Evolutionary conservation across 2,113 vertebrate genomes (phyloP).

Genomic region (Heloderma charlesbogerti): DNA sequence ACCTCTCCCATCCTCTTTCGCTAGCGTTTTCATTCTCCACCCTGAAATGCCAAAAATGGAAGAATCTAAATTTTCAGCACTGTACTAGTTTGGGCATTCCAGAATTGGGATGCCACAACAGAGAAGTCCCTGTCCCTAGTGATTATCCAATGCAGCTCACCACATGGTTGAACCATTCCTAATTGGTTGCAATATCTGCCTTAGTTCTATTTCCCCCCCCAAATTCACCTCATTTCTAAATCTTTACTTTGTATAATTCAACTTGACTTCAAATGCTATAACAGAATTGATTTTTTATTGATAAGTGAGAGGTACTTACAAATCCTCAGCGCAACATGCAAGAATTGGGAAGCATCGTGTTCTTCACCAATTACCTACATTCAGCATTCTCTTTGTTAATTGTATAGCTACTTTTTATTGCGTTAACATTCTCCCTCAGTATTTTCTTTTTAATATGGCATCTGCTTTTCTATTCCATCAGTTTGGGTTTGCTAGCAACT

Average conservation of each 20-base stretch:
- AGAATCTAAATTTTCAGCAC: no score
- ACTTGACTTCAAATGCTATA: conserved; percentile 22
- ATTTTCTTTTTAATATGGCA: conserved; percentile 52
- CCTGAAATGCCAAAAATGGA: no score
- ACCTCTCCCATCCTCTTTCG: no score
- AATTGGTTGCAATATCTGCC: neutral
- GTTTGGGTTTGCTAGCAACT: conserved; percentile 59
- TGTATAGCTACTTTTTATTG: conserved; percentile 53
- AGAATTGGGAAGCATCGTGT: conserved; percentile 40
- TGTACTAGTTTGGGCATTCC: neutral
- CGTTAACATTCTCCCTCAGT: conserved; percentile 43
- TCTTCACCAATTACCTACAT: conserved; percentile 29
- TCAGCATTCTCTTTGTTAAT: conserved; percentile 59
- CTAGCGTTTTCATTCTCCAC: no score
- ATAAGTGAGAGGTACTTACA: conserved; percentile 47
- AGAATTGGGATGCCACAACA: neutral
- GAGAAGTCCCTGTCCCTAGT: neutral
- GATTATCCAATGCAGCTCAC: no score
- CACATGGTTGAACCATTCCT: neutral
- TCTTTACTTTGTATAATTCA: conserved; percentile 24
- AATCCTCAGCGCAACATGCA: conserved; percentile 48
- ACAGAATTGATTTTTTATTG: conserved; percentile 36
- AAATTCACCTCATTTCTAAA: conserved; percentile 28
- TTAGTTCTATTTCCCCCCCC: neutral
- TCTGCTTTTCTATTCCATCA: conserved; percentile 54